These are phyloP conservation scores for Eustalomyia histrio DNA, from an alignment of 2,888 invertebrate species.

Conservation along the genomic window DNA sequence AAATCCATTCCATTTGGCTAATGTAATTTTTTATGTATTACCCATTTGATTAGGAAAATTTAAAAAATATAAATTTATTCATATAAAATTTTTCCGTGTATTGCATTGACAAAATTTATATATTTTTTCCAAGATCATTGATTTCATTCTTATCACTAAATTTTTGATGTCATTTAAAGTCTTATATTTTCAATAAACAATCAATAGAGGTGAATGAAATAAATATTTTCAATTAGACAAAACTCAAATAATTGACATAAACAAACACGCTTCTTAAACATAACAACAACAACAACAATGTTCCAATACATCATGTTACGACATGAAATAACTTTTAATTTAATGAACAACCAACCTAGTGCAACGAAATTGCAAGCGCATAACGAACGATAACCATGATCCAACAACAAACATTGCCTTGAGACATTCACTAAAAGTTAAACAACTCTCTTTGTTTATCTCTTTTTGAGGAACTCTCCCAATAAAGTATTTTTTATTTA, in stretches of 20 bases:
- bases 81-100: too few relatives aligned
- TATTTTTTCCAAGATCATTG: too few relatives aligned
- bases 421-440: not conserved
- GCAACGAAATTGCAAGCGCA: not conserved
- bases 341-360: not conserved
- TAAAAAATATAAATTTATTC: too few relatives aligned
- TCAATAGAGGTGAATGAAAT: not conserved
- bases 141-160: not conserved
- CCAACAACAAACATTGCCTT: not conserved
- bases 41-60: too few relatives aligned
- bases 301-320: constrained; percentile 34
- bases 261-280: constrained; percentile 40
- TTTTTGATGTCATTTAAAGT: not conserved
- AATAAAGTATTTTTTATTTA: not conserved
- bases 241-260: constrained; percentile 24
- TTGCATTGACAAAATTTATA: too few relatives aligned
- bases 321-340: constrained; percentile 20
- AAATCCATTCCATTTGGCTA: too few relatives aligned
- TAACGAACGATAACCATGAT: not conserved
- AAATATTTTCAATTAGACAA: constrained; percentile 3
- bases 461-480: not conserved
- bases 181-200: not conserved
- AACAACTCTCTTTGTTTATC: not conserved
- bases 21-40: too few relatives aligned
- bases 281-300: constrained; percentile 12